These are phyloP conservation scores for Phymanthus crucifer DNA, from an alignment of 92 coral and sea anemone species.

Conservation along the genomic window DNA sequence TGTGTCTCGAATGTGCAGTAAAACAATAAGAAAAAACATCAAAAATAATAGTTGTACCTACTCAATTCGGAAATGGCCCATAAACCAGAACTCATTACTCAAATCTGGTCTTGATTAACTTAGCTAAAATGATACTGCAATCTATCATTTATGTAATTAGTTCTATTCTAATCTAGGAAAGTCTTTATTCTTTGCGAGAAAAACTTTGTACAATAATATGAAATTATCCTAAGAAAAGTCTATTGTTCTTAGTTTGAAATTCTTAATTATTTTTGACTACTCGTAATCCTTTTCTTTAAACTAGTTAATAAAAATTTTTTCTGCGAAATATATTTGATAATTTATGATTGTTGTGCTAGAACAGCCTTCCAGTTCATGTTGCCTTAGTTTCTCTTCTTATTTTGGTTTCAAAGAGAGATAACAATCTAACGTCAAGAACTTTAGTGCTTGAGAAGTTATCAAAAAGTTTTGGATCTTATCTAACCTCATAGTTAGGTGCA, in stretches of 20 bases:
- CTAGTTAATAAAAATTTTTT: constrained; percentile 18
- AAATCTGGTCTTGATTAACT: constrained; percentile 9
- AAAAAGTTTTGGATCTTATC: constrained; percentile 16
- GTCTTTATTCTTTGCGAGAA: not conserved
- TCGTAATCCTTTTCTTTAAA: not conserved
- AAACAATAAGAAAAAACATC: constrained; percentile 25
- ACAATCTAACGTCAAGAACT: constrained; percentile 17
- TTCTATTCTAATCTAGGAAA: not conserved
- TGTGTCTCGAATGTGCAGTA: constrained; percentile 24
- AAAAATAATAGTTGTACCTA: constrained; percentile 8
- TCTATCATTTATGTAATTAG: not conserved
- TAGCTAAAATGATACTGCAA: constrained; percentile 1
- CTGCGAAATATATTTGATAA: constrained; percentile 19
- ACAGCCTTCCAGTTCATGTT: not conserved
- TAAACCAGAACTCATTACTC: not conserved
- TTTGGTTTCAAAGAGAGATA: constrained; percentile 16
- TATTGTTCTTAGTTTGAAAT: not conserved
- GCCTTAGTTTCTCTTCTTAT: not conserved
- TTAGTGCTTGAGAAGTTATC: constrained; percentile 33
- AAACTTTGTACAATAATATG: not conserved
- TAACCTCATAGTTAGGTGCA: not conserved
- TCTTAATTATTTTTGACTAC: too few relatives aligned
- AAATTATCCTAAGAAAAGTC: not conserved
- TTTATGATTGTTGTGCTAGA: constrained; percentile 5
- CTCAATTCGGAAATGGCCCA: constrained; percentile 22